These are phyloP conservation scores for Parapsyche elsis DNA, from an alignment of 1,140 invertebrate species.

Conservation along the genomic window DNA sequence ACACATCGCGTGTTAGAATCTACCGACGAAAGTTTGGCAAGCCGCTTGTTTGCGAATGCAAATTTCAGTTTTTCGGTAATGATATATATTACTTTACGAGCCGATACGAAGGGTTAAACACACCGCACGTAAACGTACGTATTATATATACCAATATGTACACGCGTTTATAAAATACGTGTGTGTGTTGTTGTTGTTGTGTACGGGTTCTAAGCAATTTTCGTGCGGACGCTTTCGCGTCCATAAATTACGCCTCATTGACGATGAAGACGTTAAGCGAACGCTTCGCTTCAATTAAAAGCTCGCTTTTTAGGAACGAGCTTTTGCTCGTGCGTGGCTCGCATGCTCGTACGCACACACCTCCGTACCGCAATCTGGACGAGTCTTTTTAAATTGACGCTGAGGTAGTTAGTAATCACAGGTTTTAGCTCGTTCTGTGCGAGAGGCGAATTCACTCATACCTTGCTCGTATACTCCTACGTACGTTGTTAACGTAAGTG, in stretches of 20 bases:
- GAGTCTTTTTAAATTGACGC: too few relatives aligned
- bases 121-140: background rate
- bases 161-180: background rate
- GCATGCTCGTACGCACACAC: background rate
- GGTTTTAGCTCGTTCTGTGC: slow-evolving; percentile 9
- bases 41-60: slow-evolving; percentile 30
- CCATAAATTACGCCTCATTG: slow-evolving; percentile 55
- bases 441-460: slow-evolving; percentile 31
- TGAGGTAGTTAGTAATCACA: background rate
- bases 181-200: background rate
- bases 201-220: slow-evolving; percentile 38
- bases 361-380: background rate
- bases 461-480: background rate
- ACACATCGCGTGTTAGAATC: background rate
- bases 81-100: slow-evolving; percentile 33
- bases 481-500: slow-evolving; percentile 18
- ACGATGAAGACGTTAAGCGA: slow-evolving; percentile 55
- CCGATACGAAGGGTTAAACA: background rate
- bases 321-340: slow-evolving; percentile 14
- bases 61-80: slow-evolving; percentile 35
- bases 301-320: slow-evolving; percentile 41
- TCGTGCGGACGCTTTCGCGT: slow-evolving; percentile 29
- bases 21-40: too few relatives aligned
- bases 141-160: slow-evolving; percentile 7
- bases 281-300: slow-evolving; percentile 55